These are phyloP conservation scores for Drosophila virilis DNA, from an alignment of 1,140 invertebrate genomes.

Conservation along the genomic window DNA sequence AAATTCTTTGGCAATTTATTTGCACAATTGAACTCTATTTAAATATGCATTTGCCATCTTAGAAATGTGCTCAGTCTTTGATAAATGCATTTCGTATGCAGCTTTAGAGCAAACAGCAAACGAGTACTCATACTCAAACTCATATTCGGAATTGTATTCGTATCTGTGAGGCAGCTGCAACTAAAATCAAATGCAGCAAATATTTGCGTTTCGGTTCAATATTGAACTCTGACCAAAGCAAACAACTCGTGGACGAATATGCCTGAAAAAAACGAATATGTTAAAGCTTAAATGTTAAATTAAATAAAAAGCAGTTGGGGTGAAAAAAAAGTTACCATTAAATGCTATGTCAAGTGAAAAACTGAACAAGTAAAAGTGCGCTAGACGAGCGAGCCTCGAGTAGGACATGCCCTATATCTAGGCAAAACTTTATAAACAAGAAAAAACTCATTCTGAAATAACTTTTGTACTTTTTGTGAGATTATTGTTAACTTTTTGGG, in stretches of 20 bases:
- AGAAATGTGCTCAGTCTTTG: constrained; percentile 32
- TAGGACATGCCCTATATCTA: not conserved
- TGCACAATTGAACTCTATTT: constrained; percentile 27
- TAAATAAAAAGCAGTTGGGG: constrained; percentile 50
- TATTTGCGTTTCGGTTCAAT: constrained; percentile 71
- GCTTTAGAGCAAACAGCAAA: constrained; percentile 37
- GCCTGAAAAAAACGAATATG: not conserved
- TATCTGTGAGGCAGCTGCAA: constrained; percentile 42
- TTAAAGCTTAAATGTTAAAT: constrained; percentile 46
- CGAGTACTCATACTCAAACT: not conserved
- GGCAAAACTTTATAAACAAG: not conserved
- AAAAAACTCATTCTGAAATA: too few relatives aligned
- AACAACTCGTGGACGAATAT: not conserved
- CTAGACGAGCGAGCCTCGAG: not conserved
- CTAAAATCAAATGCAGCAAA: constrained; percentile 68
- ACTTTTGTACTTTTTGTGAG: too few relatives aligned
- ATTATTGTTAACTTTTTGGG: too few relatives aligned
- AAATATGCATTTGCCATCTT: constrained; percentile 27
- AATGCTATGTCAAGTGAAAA: constrained; percentile 70
- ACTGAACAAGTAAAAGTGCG: constrained; percentile 64
- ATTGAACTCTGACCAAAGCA: constrained; percentile 49
- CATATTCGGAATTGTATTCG: constrained; percentile 15
- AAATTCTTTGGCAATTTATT: constrained; percentile 27
- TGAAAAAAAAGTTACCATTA: constrained; percentile 52
- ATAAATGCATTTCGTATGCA: constrained; percentile 56